Evolutionary conservation across 2,888 invertebrate genomes (phyloP).

Genomic region (Lissonota sp.): DNA sequence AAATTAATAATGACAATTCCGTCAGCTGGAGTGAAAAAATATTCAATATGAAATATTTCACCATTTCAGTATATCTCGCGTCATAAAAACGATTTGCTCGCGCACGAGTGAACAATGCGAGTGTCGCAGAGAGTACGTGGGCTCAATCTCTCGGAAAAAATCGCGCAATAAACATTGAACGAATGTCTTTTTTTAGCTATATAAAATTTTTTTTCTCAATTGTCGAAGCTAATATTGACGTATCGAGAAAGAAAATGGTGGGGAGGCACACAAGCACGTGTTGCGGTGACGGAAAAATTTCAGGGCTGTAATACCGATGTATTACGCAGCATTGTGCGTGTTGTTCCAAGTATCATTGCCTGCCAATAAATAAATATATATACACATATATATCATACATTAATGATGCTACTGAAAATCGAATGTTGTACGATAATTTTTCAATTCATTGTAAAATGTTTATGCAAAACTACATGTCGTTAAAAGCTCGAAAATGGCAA

Average conservation of each 20-base stretch:
- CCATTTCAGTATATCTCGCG: conserved; percentile 29
- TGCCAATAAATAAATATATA: neutral
- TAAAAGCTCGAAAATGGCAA: too few relatives aligned
- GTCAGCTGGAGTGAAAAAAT: too few relatives aligned
- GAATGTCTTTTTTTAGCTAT: conserved; percentile 23
- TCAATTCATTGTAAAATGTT: neutral
- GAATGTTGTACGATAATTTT: neutral
- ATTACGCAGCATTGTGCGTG: conserved; percentile 36
- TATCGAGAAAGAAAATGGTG: neutral
- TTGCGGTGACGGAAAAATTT: conserved; percentile 40
- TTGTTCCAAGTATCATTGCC: conserved; percentile 3
- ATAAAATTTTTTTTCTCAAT: conserved; percentile 47
- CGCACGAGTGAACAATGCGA: conserved; percentile 54
- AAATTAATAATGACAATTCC: too few relatives aligned
- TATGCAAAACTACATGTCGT: neutral
- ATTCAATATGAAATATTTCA: conserved; percentile 2
- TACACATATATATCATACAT: neutral
- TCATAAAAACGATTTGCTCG: neutral
- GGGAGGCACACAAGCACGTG: conserved; percentile 23
- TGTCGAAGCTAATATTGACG: conserved; percentile 25
- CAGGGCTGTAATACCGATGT: conserved; percentile 30
- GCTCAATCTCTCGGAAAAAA: conserved; percentile 46
- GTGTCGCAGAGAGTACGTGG: conserved; percentile 34
- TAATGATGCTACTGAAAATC: neutral
- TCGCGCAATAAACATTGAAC: conserved; percentile 54